Base-by-base conservation (phyloP, 2,113 vertebrate genomes). In the Psilopsiagon aymara region DNA sequence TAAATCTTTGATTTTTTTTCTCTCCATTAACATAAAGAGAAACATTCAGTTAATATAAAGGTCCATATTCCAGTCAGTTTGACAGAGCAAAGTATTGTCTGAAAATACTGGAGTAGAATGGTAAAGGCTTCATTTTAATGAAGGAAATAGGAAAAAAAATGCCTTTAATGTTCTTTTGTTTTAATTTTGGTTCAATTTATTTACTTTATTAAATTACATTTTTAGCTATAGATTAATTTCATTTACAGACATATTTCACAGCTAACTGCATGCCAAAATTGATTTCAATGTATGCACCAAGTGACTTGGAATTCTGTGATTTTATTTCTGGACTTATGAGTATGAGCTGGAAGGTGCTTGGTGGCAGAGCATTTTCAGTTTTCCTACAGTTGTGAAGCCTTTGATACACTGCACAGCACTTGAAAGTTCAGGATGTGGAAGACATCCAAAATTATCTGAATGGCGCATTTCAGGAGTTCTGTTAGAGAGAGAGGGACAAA, bases 351-450 rank as follows among this genome's bases (percentile, higher is more conserved):
- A 92, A 92, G 16, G 37, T 88, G 39, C 29, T 67, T 17, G 55
- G 88, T 83, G 68, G 27, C 44, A 90, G 24, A 95, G 15, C 33
- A 60, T 13, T 88, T 91, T 88, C n/a, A 89, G 31, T 94, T 96
- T 88, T 82, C 55, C 53, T 55, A 51, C n/a, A 88, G 60, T 84
- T 49, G 31, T 41, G n/a, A 92, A 95, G 35, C 7, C 11, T 83
- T 96, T 0, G 0, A 49, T 46, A 52, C 15, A 29, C 14, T 28
- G 35, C 13, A 53, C 52, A 86, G 33, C 16, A 82, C 29, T 86
- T 90, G 39, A 84, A 88, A 69, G 13, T 74, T 79, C 49, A 77
- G 66, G 21, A 84, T 51, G 43, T 91, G 70, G 76, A 91, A 73
- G 28, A 33, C 47, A 68, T 84, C 69, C 53, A 51, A 3, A 91